Evolutionary conservation across 2,888 invertebrate species (phyloP).

Genomic region (Calameuta idolon): DNA sequence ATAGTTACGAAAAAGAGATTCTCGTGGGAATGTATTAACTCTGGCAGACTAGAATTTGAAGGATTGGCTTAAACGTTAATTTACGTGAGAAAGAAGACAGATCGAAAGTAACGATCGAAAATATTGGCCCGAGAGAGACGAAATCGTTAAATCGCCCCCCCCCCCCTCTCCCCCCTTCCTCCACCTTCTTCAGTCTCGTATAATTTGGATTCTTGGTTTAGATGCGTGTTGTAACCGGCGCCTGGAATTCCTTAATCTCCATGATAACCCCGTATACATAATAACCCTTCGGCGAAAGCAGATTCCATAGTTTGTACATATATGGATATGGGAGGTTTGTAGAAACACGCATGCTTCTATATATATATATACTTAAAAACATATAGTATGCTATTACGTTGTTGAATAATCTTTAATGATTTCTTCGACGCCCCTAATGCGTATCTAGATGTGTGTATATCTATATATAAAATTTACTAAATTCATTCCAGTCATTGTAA

Average conservation of each 20-base stretch:
- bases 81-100: background rate
- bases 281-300: slow-evolving; percentile 35
- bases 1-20: background rate
- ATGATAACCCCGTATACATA: slow-evolving; percentile 21
- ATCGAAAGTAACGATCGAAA: background rate
- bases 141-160: background rate
- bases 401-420: background rate
- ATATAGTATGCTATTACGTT: slow-evolving; percentile 43
- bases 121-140: background rate
- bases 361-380: slow-evolving; percentile 34
- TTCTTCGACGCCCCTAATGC: background rate
- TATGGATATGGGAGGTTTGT: background rate
- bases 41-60: background rate
- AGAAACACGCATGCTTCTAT: background rate
- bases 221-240: background rate
- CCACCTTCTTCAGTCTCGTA: background rate
- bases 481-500: background rate
- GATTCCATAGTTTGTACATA: background rate
- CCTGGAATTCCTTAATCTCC: slow-evolving; percentile 35
- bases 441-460: background rate
- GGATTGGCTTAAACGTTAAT: background rate
- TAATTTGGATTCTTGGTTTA: background rate
- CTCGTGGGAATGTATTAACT: background rate
- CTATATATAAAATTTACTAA: background rate
- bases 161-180: too few relatives aligned